Base-by-base conservation (phyloP, 2,113 vertebrate species). In the Cynocephalus volans region DNA sequence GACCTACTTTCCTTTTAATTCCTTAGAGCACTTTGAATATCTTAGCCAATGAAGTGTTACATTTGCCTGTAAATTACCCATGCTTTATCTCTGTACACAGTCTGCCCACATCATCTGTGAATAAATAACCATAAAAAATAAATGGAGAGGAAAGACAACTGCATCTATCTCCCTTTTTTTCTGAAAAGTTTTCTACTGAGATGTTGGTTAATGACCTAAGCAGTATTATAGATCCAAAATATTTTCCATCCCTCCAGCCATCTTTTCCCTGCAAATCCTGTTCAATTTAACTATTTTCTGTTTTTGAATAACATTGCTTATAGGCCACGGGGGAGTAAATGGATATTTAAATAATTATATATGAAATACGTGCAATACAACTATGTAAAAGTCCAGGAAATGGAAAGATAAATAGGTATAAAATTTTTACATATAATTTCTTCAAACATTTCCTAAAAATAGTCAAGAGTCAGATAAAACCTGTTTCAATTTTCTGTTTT, bases 111-210 rank as follows among this genome's bases (percentile, higher is more conserved):
- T 98, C 93, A 90, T 97, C 95, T 96, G 89, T 96, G 93, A 96
- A 95, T 97, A 98, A 96, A 97, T 85, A 96, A 95, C 91, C 96
- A 97, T 97, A 96, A 97, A 97, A 98, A 98, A 96, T 97, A 98
- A 97, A 98, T 67, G 91, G 82, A 96, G 85, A 60, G 79, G 97
- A 94, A 54, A 94, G 33, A 96, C 18, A 65, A 80, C 21, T 84
- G 52, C 91, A 93, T 85, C 28, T 8, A 69, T 98, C 77, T 79
- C 89, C 41, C 73, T 79, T 86, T 0, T 58, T 52, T 83, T 0
- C 9, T 90, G 54, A 64, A 85, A 96, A 96, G 72, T 56, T 31
- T 75, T 86, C 97, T 96, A 62, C 91, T 95, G 96, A 96, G 92
- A 93, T 95, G 86, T 85, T 97, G 93, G 77, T 95, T 98, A 98